Base-by-base conservation (phyloP, 2,797 vertebrate species). In the Gymnocypris eckloni region DNA sequence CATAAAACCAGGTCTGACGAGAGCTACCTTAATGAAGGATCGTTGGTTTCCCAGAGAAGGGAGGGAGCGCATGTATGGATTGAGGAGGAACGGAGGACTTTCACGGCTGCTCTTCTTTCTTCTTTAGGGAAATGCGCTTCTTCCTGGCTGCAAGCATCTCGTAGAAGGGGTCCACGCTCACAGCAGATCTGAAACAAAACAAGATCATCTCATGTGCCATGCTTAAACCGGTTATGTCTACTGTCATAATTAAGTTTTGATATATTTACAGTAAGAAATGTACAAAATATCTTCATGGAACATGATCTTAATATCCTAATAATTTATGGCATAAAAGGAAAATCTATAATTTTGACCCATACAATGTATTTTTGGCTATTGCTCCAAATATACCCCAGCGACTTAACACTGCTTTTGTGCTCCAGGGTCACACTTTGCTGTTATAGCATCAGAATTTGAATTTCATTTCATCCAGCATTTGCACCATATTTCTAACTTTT, bases 71-170 rank as follows among this genome's bases (percentile, higher is more conserved):
- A 85, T 90, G 90, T 81, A 91, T n/a, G 56, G 56, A 33, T 6
- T 15, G 25, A 84, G 18, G 75, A 77, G 13, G 48, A 81, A 4
- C 28, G 52, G 25, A 33, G 79, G 20, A 77, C 13, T 78, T 92
- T 91, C 94, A 96, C 1, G 94, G 94, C 70, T 96, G 95, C 52
- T 96, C 97, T 90, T 97, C 97, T 89, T 98, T 98, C 94, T 98
- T 98, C 94, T 98, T 98, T 91, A 98, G 95, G 0, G 97, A 98
- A 93, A 98, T 98, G 85, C 97, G 95, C 89, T 98, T 98, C 96
- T 98, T 98, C 87, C 97, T 94, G 33, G 97, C 97, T 0, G 97
- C 97, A 18, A 98, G 93, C 97, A 98, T 98, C 93, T 98, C 97
- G 4, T 98, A 98, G 94, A 98, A 98, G 39, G 97, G 97, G 90